These are phyloP conservation scores for Crossaster papposus DNA, from an alignment of 53 echinoderm and acorn worm genomes.

Conservation along the genomic window DNA sequence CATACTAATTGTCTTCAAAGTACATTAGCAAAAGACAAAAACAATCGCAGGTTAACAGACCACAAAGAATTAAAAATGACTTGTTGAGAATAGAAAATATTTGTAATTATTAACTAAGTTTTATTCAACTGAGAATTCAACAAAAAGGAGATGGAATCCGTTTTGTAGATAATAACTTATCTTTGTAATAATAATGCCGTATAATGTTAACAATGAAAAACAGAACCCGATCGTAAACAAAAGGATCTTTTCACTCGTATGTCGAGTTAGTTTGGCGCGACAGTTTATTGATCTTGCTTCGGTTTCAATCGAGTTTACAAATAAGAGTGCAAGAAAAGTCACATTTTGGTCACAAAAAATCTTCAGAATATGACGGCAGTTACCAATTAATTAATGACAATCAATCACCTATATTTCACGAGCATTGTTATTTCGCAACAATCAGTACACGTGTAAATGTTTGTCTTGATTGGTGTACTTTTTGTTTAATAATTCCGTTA, in stretches of 20 bases:
- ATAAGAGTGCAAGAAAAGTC: too few species aligned
- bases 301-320: too few species aligned
- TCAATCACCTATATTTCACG: too few species aligned
- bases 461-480: neutral
- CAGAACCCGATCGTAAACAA: neutral
- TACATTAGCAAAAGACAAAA: neutral
- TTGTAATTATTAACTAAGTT: slow-evolving; percentile 16
- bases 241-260: neutral
- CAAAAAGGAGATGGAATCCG: neutral
- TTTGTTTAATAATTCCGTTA: neutral
- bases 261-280: too few species aligned
- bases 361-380: too few species aligned
- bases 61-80: neutral
- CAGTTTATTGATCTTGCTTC: too few species aligned
- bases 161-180: neutral
- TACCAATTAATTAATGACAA: too few species aligned
- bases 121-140: neutral
- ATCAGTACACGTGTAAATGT: neutral
- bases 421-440: neutral
- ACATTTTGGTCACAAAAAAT: too few species aligned
- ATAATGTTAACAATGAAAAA: neutral
- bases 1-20: neutral
- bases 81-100: neutral
- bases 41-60: neutral
- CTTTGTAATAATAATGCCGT: neutral